Conservation (phyloP, 23 tunicate genomes). For the Ciona savignyi region DNA sequence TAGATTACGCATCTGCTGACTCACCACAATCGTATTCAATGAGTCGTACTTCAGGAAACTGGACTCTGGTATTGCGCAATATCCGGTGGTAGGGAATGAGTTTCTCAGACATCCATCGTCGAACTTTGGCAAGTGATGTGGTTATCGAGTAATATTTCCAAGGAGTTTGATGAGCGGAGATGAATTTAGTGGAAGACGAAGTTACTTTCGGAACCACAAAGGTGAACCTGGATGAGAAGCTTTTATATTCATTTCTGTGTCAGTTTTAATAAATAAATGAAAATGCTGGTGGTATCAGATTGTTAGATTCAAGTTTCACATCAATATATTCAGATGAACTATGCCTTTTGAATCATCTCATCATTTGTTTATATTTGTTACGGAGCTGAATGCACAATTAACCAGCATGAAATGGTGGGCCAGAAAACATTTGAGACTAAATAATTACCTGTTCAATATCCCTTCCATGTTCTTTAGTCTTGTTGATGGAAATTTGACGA, state of each 20-base stretch:
- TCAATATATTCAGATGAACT: conserved; percentile 39
- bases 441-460: conserved; percentile 4
- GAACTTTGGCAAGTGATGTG: neutral
- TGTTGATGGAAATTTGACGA: neutral
- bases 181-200: conserved; percentile 15
- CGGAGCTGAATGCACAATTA: neutral
- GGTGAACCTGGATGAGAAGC: conserved; percentile 30
- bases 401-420: neutral
- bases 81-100: conserved; percentile 27
- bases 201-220: conserved; percentile 54
- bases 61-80: conserved; percentile 25
- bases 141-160: conserved; percentile 26
- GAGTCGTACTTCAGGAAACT: conserved; percentile 82
- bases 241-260: too few relatives aligned
- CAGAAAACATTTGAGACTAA: too few relatives aligned
- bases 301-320: conserved; percentile 12
- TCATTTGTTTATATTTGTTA: conserved; percentile 1
- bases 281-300: conserved; percentile 1
- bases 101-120: conserved; percentile 15
- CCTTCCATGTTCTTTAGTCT: neutral
- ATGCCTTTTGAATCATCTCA: conserved; percentile 24
- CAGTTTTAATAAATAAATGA: neutral
- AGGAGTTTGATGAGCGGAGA: conserved; percentile 63
- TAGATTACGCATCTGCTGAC: conserved; percentile 3
- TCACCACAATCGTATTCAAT: conserved; percentile 97